phyloP scores from a whole-genome alignment of 2,113 vertebrate genomes.

The Scortum barcoo region DNA sequence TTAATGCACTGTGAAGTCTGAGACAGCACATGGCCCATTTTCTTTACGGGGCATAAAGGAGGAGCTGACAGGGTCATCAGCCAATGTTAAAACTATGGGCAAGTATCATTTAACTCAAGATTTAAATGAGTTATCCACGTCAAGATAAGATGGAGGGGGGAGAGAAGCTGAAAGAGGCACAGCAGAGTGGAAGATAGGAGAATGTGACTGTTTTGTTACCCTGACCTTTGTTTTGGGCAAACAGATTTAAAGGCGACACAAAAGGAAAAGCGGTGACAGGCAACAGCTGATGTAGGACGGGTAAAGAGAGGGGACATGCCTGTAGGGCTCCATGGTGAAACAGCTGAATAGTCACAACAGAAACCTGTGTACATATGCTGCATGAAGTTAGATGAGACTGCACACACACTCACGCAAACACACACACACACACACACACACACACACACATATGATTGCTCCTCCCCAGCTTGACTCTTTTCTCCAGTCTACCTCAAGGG shows the following conservation, averaged over 20 bases:
- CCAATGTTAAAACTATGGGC: conserved; percentile 39
- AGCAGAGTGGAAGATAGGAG: conserved; percentile 38
- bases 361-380: conserved; percentile 62
- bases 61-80: conserved; percentile 63
- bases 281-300: conserved; percentile 76
- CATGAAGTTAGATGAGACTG: conserved; percentile 53
- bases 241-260: conserved; percentile 76
- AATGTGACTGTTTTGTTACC: conserved; percentile 64
- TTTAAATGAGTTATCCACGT: conserved; percentile 61
- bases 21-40: conserved; percentile 58
- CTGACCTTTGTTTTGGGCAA: conserved; percentile 81
- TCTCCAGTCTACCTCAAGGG: conserved; percentile 68
- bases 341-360: conserved; percentile 61
- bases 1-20: conserved; percentile 52
- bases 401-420: conserved; percentile 37
- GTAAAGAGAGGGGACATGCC: conserved; percentile 73
- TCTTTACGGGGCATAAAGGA: conserved; percentile 67
- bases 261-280: conserved; percentile 64
- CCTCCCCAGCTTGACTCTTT: conserved; percentile 70
- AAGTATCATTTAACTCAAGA: conserved; percentile 51
- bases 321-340: conserved; percentile 80
- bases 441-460: conserved; percentile 55
- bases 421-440: conserved; percentile 33
- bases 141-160: conserved; percentile 49
- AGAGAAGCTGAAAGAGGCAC: conserved; percentile 37